Conservation (phyloP, 2,888 invertebrate genomes). For the Tetranychus piercei region DNA sequence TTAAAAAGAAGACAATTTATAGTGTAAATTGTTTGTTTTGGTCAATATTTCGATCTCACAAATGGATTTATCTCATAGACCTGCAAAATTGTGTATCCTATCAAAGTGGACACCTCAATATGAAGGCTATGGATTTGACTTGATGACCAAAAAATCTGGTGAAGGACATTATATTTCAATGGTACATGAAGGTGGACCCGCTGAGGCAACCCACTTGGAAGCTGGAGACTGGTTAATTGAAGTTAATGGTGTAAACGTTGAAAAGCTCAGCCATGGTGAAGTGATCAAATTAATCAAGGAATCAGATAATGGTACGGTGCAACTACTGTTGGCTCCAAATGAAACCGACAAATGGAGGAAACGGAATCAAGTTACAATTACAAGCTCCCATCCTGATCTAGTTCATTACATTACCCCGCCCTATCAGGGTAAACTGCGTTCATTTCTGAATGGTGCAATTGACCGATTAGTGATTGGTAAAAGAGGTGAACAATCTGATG, state of each 20-base stretch:
- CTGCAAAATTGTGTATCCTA: neutral
- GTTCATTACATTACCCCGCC: neutral
- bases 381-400: slow-evolving; percentile 8
- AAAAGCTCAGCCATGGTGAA: neutral
- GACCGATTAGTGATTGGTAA: neutral
- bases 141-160: slow-evolving; percentile 3
- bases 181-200: slow-evolving; percentile 4
- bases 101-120: slow-evolving; percentile 8
- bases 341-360: slow-evolving; percentile 6
- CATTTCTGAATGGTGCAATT: neutral
- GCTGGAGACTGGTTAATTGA: slow-evolving; percentile 5
- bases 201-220: neutral
- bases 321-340: neutral
- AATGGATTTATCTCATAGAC: slow-evolving; percentile 4
- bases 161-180: slow-evolving; percentile 5
- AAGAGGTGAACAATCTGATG: neutral
- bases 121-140: slow-evolving; percentile 8
- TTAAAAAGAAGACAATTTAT: neutral
- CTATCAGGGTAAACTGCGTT: neutral
- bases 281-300: slow-evolving; percentile 9
- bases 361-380: neutral
- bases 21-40: neutral
- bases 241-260: slow-evolving; percentile 9
- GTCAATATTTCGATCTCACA: neutral
- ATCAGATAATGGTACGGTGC: neutral